phyloP scores from a whole-genome alignment of 2,888 invertebrate species.

The Adelognathus sp. region DNA sequence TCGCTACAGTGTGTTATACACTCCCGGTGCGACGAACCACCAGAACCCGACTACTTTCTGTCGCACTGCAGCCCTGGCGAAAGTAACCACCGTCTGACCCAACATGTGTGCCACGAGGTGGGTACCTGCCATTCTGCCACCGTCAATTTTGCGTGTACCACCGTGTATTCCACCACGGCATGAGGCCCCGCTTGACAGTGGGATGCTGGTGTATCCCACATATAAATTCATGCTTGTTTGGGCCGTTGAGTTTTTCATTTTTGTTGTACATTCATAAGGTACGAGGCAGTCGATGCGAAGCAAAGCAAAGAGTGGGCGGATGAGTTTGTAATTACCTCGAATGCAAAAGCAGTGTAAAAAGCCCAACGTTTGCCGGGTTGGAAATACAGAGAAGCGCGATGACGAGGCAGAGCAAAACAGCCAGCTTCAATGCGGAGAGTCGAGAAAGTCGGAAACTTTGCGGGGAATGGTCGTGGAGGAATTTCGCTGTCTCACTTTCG shows the following conservation, averaged over 20 bases:
- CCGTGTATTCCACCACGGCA: no score
- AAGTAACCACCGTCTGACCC: no score
- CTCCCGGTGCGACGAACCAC: slow-evolving; percentile 5
- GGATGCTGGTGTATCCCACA: no score
- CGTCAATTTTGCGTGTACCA: no score
- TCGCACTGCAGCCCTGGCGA: slow-evolving; percentile 35
- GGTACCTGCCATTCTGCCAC: no score
- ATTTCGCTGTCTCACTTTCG: slow-evolving; percentile 6
- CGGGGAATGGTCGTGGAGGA: background rate
- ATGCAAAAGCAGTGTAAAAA: slow-evolving; percentile 10
- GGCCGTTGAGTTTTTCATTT: no score
- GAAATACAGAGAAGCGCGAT: background rate
- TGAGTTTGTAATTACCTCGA: slow-evolving; percentile 30
- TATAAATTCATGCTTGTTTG: no score
- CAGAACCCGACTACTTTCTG: slow-evolving; percentile 36
- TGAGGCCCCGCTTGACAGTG: no score
- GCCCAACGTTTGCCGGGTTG: background rate
- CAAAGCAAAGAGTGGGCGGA: slow-evolving; percentile 12
- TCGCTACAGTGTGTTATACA: background rate
- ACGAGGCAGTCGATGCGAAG: background rate
- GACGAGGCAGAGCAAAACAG: background rate
- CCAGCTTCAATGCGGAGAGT: no score
- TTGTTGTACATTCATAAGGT: no score
- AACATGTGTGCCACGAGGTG: no score
- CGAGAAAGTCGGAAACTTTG: background rate